Conservation (phyloP, 2,113 vertebrate species). For the Cacatua alba region DNA sequence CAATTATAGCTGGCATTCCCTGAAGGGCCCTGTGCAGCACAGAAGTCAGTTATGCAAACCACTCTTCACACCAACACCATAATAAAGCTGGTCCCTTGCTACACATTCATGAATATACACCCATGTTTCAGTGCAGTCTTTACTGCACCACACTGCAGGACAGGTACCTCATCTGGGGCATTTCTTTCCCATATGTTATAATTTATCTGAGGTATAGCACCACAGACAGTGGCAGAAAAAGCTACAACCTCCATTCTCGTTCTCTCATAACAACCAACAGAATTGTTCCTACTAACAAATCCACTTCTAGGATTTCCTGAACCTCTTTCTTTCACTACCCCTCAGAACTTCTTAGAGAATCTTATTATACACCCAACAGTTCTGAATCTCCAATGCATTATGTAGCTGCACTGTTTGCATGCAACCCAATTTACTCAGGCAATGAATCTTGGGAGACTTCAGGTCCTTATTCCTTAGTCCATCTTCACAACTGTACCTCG, state of each 20-base stretch:
- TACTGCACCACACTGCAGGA: accelerated
- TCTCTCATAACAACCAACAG: not conserved
- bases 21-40: not conserved
- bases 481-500: not conserved
- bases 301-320: not conserved
- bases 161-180: not conserved
- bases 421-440: not conserved
- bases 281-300: not conserved
- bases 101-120: no score
- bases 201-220: not conserved
- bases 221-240: not conserved
- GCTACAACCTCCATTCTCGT: not conserved
- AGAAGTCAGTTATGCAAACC: not conserved
- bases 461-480: not conserved
- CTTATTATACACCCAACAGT: not conserved
- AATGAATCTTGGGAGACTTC: not conserved
- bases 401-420: accelerated
- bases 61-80: not conserved
- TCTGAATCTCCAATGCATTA: not conserved
- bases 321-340: not conserved
- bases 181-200: not conserved
- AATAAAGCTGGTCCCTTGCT: not conserved
- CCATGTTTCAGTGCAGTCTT: not conserved
- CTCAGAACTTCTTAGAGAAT: not conserved
- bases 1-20: not conserved